Evolutionary conservation across 2,888 invertebrate species (phyloP).

Genomic region (Synergus umbraculus): DNA sequence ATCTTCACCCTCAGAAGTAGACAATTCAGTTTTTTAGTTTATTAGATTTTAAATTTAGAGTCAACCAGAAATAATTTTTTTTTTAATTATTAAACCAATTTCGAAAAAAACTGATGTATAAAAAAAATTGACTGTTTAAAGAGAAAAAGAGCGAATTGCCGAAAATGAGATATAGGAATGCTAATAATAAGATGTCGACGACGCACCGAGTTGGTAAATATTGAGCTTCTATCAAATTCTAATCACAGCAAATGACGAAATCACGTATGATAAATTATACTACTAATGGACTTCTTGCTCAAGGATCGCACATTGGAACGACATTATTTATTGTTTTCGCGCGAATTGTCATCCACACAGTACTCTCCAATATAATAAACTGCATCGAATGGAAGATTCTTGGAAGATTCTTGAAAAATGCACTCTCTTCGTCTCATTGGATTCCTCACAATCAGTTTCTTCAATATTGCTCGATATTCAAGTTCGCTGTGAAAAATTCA

Average conservation of each 20-base stretch:
- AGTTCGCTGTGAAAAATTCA: too few relatives aligned
- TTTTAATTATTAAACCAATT: not conserved
- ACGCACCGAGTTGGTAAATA: constrained; percentile 5
- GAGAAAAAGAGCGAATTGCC: not conserved
- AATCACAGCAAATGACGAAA: constrained; percentile 36
- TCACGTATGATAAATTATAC: constrained; percentile 34
- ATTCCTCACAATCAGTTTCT: not conserved
- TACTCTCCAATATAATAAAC: constrained; percentile 10
- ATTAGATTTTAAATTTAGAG: too few relatives aligned
- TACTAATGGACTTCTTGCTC: constrained; percentile 27
- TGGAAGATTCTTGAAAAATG: not conserved
- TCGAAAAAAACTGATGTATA: not conserved
- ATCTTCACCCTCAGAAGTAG: not conserved
- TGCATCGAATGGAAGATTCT: constrained; percentile 23
- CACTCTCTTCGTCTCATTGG: not conserved
- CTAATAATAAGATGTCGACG: not conserved
- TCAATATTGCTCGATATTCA: too few relatives aligned
- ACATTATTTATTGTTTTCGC: constrained; percentile 38
- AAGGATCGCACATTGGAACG: constrained; percentile 38
- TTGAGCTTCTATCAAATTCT: constrained; percentile 31
- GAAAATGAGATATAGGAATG: not conserved
- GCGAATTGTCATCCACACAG: constrained; percentile 13
- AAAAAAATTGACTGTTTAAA: not conserved
- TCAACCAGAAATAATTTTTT: not conserved
- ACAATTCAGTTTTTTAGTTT: not conserved